phyloP scores from a whole-genome alignment of 1,140 invertebrate genomes.

The Lordiphosa mommai region DNA sequence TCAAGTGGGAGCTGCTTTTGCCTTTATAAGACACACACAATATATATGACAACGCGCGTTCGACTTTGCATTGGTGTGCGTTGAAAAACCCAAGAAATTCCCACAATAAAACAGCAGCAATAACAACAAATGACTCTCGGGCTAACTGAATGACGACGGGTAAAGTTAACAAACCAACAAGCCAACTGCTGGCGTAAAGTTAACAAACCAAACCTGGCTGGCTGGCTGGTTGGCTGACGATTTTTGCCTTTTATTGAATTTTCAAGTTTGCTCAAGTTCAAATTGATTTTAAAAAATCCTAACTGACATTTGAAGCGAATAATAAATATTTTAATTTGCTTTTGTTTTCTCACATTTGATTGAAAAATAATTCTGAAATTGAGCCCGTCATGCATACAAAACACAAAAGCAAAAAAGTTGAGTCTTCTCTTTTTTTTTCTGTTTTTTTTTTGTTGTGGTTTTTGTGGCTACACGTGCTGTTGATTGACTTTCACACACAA shows the following conservation, averaged over 20 bases:
- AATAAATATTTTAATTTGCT: neutral
- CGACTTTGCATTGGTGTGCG: conserved; percentile 48
- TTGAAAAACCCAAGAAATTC: conserved; percentile 80
- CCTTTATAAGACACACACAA: conserved; percentile 51
- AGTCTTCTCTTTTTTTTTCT: conserved; percentile 34
- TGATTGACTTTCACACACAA: conserved; percentile 72
- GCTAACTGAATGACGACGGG: conserved; percentile 30
- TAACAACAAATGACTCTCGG: conserved; percentile 30
- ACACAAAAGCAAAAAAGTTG: conserved; percentile 32
- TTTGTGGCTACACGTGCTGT: conserved; percentile 66
- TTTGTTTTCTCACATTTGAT: too few relatives aligned
- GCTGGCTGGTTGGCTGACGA: too few relatives aligned
- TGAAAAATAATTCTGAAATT: neutral
- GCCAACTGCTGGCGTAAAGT: conserved; percentile 56
- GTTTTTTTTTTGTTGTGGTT: conserved; percentile 31
- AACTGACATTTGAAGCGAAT: conserved; percentile 43
- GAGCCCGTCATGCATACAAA: neutral
- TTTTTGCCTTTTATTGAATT: conserved; percentile 44
- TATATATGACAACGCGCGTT: conserved; percentile 39
- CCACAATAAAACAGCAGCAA: conserved; percentile 79
- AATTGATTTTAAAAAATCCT: conserved; percentile 61
- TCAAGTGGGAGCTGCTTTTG: conserved; percentile 57
- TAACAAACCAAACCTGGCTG: conserved; percentile 57
- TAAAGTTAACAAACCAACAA: conserved; percentile 43
- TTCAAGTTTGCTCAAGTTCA: conserved; percentile 72